phyloP scores from a whole-genome alignment of 2,797 vertebrate genomes.

The Cryptoblepharus egeriae region DNA sequence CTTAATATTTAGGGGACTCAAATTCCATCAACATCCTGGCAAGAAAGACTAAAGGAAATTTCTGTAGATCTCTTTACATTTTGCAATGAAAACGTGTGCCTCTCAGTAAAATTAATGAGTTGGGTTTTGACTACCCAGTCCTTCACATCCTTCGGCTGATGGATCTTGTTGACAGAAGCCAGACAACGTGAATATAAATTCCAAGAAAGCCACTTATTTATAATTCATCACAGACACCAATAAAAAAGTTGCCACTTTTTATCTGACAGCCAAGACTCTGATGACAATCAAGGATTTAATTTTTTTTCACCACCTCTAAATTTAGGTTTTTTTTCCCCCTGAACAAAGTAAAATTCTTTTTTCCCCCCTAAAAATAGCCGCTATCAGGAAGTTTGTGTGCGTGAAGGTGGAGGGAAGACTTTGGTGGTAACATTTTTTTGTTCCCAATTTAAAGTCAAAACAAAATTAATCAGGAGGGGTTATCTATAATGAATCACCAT shows the following conservation, averaged over 20 bases:
- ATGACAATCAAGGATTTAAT: constrained; percentile 66
- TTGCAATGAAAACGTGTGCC: neutral
- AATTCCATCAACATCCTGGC: constrained; percentile 5
- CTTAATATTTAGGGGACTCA: neutral
- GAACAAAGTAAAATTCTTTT: constrained; percentile 46
- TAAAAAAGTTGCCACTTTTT: constrained; percentile 49
- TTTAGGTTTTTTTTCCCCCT: constrained; percentile 66
- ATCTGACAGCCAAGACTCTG: constrained; percentile 65
- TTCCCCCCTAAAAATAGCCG: constrained; percentile 69
- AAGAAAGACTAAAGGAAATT: neutral
- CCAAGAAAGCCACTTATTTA: constrained; percentile 62
- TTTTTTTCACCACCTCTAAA: constrained; percentile 63
- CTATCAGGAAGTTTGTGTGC: neutral
- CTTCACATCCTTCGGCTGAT: constrained; percentile 7
- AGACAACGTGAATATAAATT: constrained; percentile 50
- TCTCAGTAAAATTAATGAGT: constrained; percentile 4
- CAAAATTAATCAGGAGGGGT: constrained; percentile 78
- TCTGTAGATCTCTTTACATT: neutral
- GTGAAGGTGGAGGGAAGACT: constrained; percentile 31
- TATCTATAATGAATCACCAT: constrained; percentile 80
- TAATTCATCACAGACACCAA: constrained; percentile 63
- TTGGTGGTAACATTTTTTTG: constrained; percentile 64
- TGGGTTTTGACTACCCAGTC: constrained; percentile 8
- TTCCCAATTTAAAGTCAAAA: constrained; percentile 77
- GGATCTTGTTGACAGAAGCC: constrained; percentile 41